Base-by-base conservation (phyloP, 2,888 invertebrate species). In the Tanypteryx hageni region DNA sequence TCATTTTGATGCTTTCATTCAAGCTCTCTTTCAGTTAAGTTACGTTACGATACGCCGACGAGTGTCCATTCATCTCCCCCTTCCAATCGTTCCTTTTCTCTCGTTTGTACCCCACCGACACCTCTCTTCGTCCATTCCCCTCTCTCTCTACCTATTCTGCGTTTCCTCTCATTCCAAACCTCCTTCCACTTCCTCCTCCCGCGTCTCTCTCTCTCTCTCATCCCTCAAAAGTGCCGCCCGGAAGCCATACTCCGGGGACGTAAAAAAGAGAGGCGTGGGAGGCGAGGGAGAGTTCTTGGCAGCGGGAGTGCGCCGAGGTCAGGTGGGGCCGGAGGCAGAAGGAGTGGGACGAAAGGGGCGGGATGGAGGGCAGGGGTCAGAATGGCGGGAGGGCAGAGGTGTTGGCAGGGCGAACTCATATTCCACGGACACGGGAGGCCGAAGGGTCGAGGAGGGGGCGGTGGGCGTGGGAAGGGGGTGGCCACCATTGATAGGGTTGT, bases 401-500 rank as follows among this genome's bases (percentile, higher is more conserved):
- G 76, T 76, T 27, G 76, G 76, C 76, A 76, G 76, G 22, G 22
- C 76, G 27, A 27, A 76, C n/a, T 76, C 64, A 64, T 14, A 14
- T 64, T 27, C 76, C 22, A 76, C 76, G 16, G 22, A 76, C 76
- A 22, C 22, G 22, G 27, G 22, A 76, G n/a, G n/a, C n/a, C n/a
- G n/a, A 5, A 44, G 76, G 44, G 44, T 44, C 44, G 44, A 44
- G 44, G 44, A 44, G 44, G 5, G 44, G 44, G 44, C 44, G 44
- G 44, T 44, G 44, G 44, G 44, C 44, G 44, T 44, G 44, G 44
- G 44, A 44, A 44, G 44, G 44, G 44, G 68, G 68, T 18, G 7
- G 68, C 7, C 68, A 68, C 76, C 13, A 76, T 76, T 76, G 76
- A 76, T 76, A 76, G 76, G 76, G 76, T 76, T 76, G 76, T 76